A percentile compares a stretch with the other conserved stretches of the same genome.
Conservation (phyloP, 30 jellyfish, hydroid and myxozoan species). For the Phacellophora camtschatica region DNA sequence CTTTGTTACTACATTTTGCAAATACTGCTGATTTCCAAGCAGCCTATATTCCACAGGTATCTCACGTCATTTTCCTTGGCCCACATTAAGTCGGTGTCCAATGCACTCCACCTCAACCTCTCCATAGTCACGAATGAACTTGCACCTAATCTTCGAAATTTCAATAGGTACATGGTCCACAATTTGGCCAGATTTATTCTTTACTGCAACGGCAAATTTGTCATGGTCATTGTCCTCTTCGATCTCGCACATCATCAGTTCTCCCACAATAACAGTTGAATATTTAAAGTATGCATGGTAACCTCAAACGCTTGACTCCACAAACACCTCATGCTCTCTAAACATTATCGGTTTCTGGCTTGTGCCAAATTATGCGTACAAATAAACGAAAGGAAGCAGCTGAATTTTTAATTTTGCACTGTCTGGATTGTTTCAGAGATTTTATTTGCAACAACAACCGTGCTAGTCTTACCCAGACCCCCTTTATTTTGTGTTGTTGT, state of each 20-base stretch:
- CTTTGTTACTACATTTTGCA: neutral
- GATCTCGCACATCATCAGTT: neutral
- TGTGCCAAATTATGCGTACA: neutral
- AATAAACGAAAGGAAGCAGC: neutral
- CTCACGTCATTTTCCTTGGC: neutral
- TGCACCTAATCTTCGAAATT: neutral
- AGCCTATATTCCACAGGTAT: neutral
- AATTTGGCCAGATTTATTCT: neutral
- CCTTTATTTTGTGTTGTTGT: neutral
- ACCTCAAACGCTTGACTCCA: neutral
- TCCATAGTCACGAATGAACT: neutral
- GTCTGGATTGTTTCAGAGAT: neutral
- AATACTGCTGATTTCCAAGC: neutral
- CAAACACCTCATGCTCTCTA: constrained; percentile 9
- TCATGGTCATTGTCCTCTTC: constrained; percentile 14
- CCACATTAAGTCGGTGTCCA: neutral
- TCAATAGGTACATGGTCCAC: constrained; percentile 22
- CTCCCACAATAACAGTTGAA: neutral
- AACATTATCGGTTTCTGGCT: neutral
- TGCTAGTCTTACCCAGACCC: neutral
- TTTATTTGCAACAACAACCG: neutral
- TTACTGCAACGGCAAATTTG: neutral
- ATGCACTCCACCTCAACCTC: neutral
- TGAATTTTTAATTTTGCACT: neutral
- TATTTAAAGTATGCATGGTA: constrained; percentile 31